Conservation (phyloP, 35 echinoderm and acorn worm genomes). For the Strongylocentrotus purpuratus region DNA sequence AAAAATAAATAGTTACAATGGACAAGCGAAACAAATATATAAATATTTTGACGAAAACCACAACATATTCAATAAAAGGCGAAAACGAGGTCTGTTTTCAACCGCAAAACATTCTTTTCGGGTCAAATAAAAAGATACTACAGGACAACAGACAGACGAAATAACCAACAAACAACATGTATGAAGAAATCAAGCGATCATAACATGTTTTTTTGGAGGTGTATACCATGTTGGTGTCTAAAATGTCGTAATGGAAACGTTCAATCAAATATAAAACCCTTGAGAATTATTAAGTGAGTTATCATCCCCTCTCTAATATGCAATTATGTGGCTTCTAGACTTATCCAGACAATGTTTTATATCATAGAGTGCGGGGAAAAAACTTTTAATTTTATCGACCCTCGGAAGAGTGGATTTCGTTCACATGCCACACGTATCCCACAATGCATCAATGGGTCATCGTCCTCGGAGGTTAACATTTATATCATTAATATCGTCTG, state of each 20-base stretch:
- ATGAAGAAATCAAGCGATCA: background rate
- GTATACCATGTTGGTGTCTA: background rate
- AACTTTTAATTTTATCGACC: background rate
- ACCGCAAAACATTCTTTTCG: background rate
- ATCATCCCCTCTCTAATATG: background rate
- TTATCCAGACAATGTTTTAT: background rate
- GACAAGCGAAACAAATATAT: too few species aligned
- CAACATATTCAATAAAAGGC: too few species aligned
- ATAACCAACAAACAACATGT: background rate
- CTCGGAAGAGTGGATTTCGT: background rate
- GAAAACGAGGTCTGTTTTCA: background rate
- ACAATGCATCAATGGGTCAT: background rate
- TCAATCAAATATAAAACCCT: conserved; percentile 8
- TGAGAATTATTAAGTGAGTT: background rate
- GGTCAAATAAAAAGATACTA: background rate
- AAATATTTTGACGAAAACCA: too few species aligned
- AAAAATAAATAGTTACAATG: too few species aligned
- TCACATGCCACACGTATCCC: background rate
- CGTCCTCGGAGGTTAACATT: background rate
- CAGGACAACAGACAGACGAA: background rate
- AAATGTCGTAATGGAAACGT: background rate
- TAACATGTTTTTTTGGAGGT: background rate
- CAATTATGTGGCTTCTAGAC: background rate
- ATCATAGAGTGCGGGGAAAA: background rate
- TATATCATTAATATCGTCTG: background rate